Evolutionary conservation across 2,888 invertebrate species (phyloP).

Genomic region (Zaprionus bogoriensis): DNA sequence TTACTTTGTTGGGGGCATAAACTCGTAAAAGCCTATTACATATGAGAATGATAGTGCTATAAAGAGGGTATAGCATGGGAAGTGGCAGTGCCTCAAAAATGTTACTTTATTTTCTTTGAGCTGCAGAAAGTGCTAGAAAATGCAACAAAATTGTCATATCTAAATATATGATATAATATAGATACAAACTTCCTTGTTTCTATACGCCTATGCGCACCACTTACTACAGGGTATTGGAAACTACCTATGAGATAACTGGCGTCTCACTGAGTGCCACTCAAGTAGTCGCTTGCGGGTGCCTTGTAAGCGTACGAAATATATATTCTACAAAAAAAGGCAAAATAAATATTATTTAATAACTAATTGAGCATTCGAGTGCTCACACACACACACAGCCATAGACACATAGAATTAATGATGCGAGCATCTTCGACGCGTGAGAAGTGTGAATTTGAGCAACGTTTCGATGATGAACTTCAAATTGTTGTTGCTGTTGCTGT

Average conservation of each 20-base stretch:
- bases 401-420: slow-evolving; percentile 64
- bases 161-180: neutral
- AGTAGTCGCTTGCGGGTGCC: slow-evolving; percentile 46
- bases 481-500: slow-evolving; percentile 36
- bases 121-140: neutral
- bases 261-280: slow-evolving; percentile 60
- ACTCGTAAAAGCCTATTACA: neutral
- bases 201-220: neutral
- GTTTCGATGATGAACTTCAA: slow-evolving; percentile 64
- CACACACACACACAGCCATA: slow-evolving; percentile 8
- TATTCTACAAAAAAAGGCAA: slow-evolving; percentile 25
- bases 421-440: slow-evolving; percentile 48
- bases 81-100: neutral
- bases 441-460: slow-evolving; percentile 67
- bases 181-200: neutral
- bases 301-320: slow-evolving; percentile 31
- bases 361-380: slow-evolving; percentile 60
- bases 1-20: neutral
- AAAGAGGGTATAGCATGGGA: neutral
- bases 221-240: slow-evolving; percentile 33
- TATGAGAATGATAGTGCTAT: neutral
- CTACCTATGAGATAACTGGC: slow-evolving; percentile 50
- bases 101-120: no score
- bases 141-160: neutral
- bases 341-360: slow-evolving; percentile 70